phyloP scores from a whole-genome alignment of 2,888 invertebrate species.

The Pristionchus exspectatus region DNA sequence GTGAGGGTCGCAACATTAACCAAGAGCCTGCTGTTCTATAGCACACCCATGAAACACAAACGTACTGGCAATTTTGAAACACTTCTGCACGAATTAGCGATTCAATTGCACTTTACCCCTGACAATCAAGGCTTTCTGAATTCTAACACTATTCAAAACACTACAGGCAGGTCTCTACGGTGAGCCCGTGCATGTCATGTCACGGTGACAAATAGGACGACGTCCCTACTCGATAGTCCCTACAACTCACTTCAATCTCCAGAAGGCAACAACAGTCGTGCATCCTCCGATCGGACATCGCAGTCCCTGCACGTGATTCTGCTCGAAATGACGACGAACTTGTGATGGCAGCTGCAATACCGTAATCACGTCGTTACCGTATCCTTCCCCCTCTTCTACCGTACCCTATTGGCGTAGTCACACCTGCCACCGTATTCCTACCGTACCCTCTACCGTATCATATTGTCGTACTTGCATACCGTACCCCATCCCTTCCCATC shows the following conservation, averaged over 20 bases:
- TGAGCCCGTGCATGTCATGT: too few relatives aligned
- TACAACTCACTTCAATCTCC: slow-evolving; percentile 57
- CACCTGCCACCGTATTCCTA: too few relatives aligned
- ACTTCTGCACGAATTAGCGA: background rate
- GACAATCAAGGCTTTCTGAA: background rate
- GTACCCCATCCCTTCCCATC: background rate
- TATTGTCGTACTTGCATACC: background rate
- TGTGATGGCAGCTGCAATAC: slow-evolving; percentile 26
- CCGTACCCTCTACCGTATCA: background rate
- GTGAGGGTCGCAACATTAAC: too few relatives aligned
- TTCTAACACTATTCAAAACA: background rate
- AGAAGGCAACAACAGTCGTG: slow-evolving; percentile 56
- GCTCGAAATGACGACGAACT: slow-evolving; percentile 59
- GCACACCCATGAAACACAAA: background rate
- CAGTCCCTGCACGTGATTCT: slow-evolving; percentile 61
- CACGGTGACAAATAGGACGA: background rate
- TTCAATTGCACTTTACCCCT: background rate
- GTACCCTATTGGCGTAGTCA: too few relatives aligned
- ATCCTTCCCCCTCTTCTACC: background rate
- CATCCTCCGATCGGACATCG: slow-evolving; percentile 64
- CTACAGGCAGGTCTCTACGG: too few relatives aligned
- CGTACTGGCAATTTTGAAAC: background rate
- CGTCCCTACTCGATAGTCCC: background rate
- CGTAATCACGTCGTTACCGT: background rate
- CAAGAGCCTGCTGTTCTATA: background rate